Evolutionary conservation across 2,113 vertebrate species (phyloP).

Genomic region (Takifugu flavidus): DNA sequence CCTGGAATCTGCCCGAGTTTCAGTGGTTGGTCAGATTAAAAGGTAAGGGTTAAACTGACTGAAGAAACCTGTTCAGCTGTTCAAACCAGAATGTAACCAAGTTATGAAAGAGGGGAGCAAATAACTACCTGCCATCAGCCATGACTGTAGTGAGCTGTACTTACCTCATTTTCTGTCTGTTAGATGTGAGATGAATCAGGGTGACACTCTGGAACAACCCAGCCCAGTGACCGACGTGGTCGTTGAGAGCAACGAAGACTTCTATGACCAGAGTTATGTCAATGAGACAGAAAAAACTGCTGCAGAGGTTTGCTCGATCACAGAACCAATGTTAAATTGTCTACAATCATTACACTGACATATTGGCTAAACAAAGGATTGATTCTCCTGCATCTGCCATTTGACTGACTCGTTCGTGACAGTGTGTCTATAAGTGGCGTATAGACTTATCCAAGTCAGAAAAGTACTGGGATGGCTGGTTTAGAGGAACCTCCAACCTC

Average conservation of each 20-base stretch:
- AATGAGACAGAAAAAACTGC: constrained; percentile 45
- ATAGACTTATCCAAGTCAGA: constrained; percentile 73
- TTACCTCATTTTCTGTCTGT: background rate
- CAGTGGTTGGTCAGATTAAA: constrained; percentile 73
- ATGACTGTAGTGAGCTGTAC: background rate
- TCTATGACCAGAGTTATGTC: constrained; percentile 57
- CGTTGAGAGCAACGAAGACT: constrained; percentile 56
- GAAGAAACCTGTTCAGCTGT: background rate
- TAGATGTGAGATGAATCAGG: constrained; percentile 63
- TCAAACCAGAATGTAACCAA: no score
- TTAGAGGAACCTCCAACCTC: constrained; percentile 71
- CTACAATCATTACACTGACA: background rate
- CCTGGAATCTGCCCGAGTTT: constrained; percentile 73
- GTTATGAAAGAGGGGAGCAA: background rate
- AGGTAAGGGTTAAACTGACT: constrained; percentile 35
- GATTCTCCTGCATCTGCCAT: background rate
- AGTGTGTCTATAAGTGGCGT: constrained; percentile 66
- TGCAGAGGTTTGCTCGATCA: constrained; percentile 40
- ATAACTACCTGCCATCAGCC: background rate
- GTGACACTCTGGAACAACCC: constrained; percentile 42
- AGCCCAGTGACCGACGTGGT: constrained; percentile 47
- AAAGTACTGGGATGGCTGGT: constrained; percentile 78
- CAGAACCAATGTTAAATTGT: background rate
- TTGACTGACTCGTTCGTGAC: background rate
- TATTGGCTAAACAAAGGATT: no score